Conservation (phyloP, 2,113 vertebrate species). For the Plestiodon gilberti region DNA sequence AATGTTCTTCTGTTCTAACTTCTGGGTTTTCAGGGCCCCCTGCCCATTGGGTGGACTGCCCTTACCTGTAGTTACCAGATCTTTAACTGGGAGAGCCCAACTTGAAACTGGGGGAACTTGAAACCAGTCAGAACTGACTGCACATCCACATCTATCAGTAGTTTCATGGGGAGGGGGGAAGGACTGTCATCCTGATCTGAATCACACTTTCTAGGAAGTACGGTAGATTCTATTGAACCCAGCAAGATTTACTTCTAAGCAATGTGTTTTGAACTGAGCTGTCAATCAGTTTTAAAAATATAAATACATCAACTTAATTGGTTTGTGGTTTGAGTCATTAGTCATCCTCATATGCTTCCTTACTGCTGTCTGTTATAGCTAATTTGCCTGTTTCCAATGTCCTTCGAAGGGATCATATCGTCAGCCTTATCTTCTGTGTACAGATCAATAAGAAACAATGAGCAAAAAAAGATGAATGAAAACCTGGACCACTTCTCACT, state of each 20-base stretch:
- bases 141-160: not conserved
- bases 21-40: not conserved
- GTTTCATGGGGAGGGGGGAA: not conserved
- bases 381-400: not conserved
- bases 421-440: not conserved
- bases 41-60: not conserved
- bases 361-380: not conserved
- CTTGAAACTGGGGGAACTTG: no score
- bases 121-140: no score
- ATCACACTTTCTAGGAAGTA: not conserved
- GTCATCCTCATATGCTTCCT: not conserved
- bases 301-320: not conserved
- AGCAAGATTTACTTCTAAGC: not conserved
- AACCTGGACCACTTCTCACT: not conserved
- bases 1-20: not conserved
- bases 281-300: not conserved
- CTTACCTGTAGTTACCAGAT: not conserved
- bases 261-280: not conserved
- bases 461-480: not conserved
- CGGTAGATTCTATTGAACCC: not conserved
- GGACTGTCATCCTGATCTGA: not conserved
- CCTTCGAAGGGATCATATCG: not conserved
- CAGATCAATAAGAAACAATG: not conserved
- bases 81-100: not conserved
- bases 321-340: not conserved